Evolutionary conservation across 2,113 vertebrate species (phyloP), one percentile per base, ranked within the genome.

Genomic region (Sinocyclocheilus anshuiensis): DNA sequence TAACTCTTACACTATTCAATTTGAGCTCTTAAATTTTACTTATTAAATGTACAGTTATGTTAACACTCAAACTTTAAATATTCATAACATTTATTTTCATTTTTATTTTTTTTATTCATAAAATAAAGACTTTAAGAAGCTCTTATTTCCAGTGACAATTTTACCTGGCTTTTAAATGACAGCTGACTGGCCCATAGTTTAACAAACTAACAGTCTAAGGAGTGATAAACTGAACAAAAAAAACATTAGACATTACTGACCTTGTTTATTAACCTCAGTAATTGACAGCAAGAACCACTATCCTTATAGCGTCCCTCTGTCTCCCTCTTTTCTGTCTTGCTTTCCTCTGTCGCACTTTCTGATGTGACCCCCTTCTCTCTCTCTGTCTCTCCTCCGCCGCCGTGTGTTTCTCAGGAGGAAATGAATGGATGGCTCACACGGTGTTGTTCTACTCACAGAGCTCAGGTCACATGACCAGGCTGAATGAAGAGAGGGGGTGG

Each of bases 401-500:
- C 13, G 42, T 78, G 53, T 86, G 78, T 86, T 85, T 85, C 88
- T 89, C 88, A 84, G 85, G 85, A 89, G 85, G 88, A 89, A 89
- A 89, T 89, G 88, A 89, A 89, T 89, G 88, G 88, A 86, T 74
- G 71, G 83, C 88, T 85, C 83, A 84, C 88, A 89, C 86, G 29
- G 84, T 87, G 86, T 86, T 77, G 88, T 89, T 89, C 77, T 89
- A 89, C 86, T 89, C 88, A 82, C 77, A 87, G 77, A 85, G 63
- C 86, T 75, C 59, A 67, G 72, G 84, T 89, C 88, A 89, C 88
- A 87, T 89, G 88, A 89, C 88, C 78, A 87, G 80, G 71, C 77
- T 84, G 88, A 89, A 85, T 87, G 88, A 89, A 83, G 88, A 77
- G 81, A 89, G 88, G 88, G 88, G 88, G 88, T 87, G 88, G 86